A percentile compares a stretch with the other conserved stretches of the same genome.
phyloP scores from a whole-genome alignment of 2,888 invertebrate genomes.

The Agrenia bidenticulata region DNA sequence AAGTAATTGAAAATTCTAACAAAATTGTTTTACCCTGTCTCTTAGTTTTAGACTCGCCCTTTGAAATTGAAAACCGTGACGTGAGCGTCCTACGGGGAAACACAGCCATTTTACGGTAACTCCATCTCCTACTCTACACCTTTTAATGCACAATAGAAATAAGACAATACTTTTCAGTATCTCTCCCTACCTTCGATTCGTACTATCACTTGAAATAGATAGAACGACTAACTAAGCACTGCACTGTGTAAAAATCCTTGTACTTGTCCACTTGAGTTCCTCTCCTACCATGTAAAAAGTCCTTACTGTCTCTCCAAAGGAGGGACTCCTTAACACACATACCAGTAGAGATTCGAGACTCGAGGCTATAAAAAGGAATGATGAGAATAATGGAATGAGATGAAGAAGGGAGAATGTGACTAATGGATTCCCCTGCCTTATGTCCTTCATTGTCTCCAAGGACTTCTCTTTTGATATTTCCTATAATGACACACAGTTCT shows the following conservation, averaged over 20 bases:
- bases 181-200: too few species aligned
- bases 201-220: too few species aligned
- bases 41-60: slow-evolving; percentile 78
- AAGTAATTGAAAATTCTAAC: too few species aligned
- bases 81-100: slow-evolving; percentile 89
- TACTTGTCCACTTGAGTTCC: too few species aligned
- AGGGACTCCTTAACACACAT: too few species aligned
- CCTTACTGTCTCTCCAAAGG: background rate
- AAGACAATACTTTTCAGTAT: too few species aligned
- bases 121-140: background rate
- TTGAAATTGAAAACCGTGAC: slow-evolving; percentile 86
- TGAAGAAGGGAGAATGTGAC: slow-evolving; percentile 23
- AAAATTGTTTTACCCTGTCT: slow-evolving; percentile 5
- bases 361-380: slow-evolving; percentile 16
- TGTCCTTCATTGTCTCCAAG: slow-evolving; percentile 12
- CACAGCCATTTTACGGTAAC: slow-evolving; percentile 76
- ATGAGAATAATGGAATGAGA: slow-evolving; percentile 27
- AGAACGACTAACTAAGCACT: too few species aligned
- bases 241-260: too few species aligned
- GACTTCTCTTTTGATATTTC: slow-evolving; percentile 7
- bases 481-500: background rate
- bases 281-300: too few species aligned
- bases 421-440: slow-evolving; percentile 17
- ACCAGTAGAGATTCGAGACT: too few species aligned
- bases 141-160: background rate